Conservation (phyloP, 2,888 invertebrate species). For the Drosophila glabriapex region DNA sequence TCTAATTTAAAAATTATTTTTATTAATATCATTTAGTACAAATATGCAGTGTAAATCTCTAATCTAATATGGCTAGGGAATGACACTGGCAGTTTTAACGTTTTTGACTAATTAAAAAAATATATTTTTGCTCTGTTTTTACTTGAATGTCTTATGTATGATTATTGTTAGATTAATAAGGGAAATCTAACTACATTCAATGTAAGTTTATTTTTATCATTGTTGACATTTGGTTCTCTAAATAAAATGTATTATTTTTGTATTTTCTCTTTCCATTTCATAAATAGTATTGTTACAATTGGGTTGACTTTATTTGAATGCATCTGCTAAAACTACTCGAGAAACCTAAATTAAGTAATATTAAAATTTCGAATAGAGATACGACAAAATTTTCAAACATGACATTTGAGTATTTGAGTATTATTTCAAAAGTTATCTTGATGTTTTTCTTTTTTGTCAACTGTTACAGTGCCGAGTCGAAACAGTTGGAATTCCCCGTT, state of each 20-base stretch:
- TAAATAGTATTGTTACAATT: not conserved
- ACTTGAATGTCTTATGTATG: not conserved
- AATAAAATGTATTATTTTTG: not conserved
- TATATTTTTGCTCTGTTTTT: not conserved
- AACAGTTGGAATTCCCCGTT: slow-evolving; percentile 3
- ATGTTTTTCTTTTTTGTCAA: not conserved
- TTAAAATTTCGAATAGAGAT: not conserved
- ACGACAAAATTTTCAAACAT: not conserved
- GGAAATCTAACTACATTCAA: not conserved
- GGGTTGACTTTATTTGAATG: not conserved
- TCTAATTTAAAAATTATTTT: not conserved
- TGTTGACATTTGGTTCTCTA: not conserved
- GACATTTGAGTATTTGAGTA: slow-evolving; percentile 8
- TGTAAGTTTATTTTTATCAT: not conserved
- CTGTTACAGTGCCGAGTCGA: slow-evolving; percentile 5
- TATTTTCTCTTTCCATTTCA: not conserved
- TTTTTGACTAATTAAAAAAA: not conserved
- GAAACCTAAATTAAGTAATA: not conserved
- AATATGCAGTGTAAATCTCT: not conserved
- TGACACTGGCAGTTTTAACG: not conserved
- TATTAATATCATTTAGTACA: not conserved
- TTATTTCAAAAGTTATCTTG: not conserved
- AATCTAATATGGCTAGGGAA: not conserved
- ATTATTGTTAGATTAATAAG: not conserved
- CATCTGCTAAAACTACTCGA: not conserved